Conservation (phyloP, 2,888 invertebrate genomes). For the Dichetophora obliterata region DNA sequence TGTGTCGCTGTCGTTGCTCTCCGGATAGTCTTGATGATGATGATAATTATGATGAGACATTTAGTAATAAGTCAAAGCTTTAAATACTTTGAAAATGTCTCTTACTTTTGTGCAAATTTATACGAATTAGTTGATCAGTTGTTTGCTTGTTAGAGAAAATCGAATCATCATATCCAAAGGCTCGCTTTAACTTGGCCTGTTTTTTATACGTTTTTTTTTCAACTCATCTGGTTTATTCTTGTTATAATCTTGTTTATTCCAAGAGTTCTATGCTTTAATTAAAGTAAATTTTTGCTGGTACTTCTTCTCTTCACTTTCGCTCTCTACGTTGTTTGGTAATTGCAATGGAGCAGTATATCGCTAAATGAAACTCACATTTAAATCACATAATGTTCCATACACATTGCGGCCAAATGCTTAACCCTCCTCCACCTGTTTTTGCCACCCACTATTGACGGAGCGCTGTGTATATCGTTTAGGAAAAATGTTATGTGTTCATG, state of each 20-base stretch:
- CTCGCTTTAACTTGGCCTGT: no score
- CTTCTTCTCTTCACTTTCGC: conserved; percentile 6
- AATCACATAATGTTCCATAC: conserved; percentile 20
- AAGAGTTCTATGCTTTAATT: background rate
- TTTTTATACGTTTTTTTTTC: no score
- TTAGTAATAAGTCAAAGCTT: conserved; percentile 13
- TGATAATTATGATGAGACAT: conserved; percentile 27
- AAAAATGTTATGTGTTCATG: conserved; percentile 38
- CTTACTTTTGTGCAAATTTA: conserved; percentile 43
- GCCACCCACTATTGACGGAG: conserved; percentile 33
- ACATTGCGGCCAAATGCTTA: background rate
- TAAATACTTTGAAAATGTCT: background rate
- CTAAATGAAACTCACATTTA: conserved; percentile 1
- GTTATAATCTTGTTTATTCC: background rate
- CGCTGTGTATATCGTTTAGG: conserved; percentile 43
- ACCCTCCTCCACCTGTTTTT: background rate
- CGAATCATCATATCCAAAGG: no score
- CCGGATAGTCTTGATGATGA: background rate
- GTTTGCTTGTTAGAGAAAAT: conserved; percentile 35
- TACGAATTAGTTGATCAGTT: conserved; percentile 39
- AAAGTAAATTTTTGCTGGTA: background rate
- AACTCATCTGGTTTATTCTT: no score
- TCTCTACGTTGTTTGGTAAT: background rate
- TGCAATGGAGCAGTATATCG: background rate
- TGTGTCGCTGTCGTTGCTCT: background rate